Evolutionary conservation across 2,888 invertebrate genomes (phyloP).

Genomic region (Magallana nippona): DNA sequence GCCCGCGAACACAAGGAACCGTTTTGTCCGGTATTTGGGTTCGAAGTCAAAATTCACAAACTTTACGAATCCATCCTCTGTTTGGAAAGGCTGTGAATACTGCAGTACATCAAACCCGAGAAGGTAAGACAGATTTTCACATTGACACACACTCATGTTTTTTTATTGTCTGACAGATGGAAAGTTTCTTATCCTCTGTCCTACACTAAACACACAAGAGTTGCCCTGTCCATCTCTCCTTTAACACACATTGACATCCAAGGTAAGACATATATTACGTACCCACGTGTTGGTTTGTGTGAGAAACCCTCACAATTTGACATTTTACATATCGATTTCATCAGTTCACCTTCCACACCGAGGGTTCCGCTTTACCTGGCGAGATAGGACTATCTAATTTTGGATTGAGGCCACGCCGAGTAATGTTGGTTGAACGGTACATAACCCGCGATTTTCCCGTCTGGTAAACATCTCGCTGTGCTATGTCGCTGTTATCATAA

Average conservation of each 20-base stretch:
- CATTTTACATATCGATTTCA: slow-evolving; percentile 16
- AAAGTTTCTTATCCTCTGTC: background rate
- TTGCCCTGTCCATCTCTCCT: too few species aligned
- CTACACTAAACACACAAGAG: too few species aligned
- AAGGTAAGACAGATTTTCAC: slow-evolving; percentile 32
- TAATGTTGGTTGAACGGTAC: slow-evolving; percentile 33
- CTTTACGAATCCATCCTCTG: slow-evolving; percentile 25
- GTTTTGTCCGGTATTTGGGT: slow-evolving; percentile 39
- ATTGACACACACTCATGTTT: slow-evolving; percentile 41
- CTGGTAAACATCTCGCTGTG: slow-evolving; percentile 1
- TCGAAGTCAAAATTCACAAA: slow-evolving; percentile 36
- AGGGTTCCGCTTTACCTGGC: slow-evolving; percentile 22
- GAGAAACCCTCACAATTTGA: slow-evolving; percentile 22
- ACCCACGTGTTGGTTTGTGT: slow-evolving; percentile 1
- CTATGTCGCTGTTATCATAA: background rate
- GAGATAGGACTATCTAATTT: slow-evolving; percentile 22
- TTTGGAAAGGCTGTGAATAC: slow-evolving; percentile 1
- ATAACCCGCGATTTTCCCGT: slow-evolving; percentile 24
- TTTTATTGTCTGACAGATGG: background rate
- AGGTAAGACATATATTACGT: background rate
- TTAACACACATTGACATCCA: background rate
- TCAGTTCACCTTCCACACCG: slow-evolving; percentile 6
- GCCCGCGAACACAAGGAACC: slow-evolving; percentile 36
- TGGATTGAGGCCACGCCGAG: slow-evolving; percentile 27
- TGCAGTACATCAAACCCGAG: slow-evolving; percentile 35